phyloP scores from a whole-genome alignment of 2,888 invertebrate species.

The Ceramica pisi region DNA sequence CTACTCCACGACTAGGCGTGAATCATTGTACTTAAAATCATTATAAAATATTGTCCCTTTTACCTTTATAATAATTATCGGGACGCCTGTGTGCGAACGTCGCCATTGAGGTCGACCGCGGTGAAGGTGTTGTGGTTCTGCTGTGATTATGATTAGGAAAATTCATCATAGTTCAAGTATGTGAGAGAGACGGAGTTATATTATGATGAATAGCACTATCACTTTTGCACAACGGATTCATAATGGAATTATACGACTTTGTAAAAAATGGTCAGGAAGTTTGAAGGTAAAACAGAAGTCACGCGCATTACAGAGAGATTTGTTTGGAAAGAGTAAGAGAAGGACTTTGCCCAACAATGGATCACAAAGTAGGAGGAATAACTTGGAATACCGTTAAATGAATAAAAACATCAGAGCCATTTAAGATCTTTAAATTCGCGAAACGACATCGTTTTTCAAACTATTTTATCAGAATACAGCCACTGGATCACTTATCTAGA shows the following conservation, averaged over 20 bases:
- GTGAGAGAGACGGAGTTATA: no score
- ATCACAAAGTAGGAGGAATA: background rate
- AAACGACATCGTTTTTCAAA: background rate
- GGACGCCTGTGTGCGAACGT: no score
- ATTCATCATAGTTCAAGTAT: no score
- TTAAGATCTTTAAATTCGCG: no score
- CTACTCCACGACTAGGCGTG: no score
- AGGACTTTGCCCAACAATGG: background rate
- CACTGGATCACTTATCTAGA: constrained; percentile 68
- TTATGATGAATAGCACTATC: no score
- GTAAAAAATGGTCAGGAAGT: background rate
- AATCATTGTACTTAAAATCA: background rate
- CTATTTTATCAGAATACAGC: constrained; percentile 57
- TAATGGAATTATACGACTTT: background rate
- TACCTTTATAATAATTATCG: no score
- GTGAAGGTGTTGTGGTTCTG: background rate
- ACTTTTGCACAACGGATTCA: no score
- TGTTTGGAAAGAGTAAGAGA: background rate
- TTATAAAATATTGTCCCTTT: no score
- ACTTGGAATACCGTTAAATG: background rate
- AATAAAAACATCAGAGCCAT: background rate
- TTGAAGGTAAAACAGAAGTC: background rate
- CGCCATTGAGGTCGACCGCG: no score
- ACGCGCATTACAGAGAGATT: background rate
- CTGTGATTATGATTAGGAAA: no score